phyloP scores from a whole-genome alignment of 2,888 invertebrate genomes.

The Himalopsyche kuldschensis region DNA sequence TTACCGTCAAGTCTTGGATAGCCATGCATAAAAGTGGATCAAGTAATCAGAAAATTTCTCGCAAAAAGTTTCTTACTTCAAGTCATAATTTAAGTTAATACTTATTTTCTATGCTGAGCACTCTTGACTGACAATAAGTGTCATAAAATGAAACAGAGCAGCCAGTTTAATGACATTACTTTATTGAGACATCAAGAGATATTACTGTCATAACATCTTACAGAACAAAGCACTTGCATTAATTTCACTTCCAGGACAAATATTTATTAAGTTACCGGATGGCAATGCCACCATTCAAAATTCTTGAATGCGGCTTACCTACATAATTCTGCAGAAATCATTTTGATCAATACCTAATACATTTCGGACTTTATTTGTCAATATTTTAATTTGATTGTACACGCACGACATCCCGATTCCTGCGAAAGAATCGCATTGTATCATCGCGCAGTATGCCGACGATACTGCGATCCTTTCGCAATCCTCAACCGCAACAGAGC shows the following conservation, averaged over 20 bases:
- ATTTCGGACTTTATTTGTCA: no score
- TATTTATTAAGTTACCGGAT: no score
- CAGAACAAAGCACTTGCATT: background rate
- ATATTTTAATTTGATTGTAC: no score
- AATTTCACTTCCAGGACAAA: background rate
- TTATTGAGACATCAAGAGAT: background rate
- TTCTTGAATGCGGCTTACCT: no score
- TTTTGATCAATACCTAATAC: no score
- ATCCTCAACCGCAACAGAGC: no score
- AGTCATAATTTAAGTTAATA: background rate
- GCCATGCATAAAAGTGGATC: background rate
- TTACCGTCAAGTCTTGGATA: background rate
- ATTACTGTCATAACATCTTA: background rate
- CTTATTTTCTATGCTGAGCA: background rate
- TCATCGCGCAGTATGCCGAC: no score
- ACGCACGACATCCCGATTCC: no score
- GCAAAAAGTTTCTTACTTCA: background rate
- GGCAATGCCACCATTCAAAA: no score
- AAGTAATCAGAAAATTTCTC: background rate
- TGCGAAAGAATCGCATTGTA: no score
- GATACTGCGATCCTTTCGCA: no score
- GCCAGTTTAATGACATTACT: background rate
- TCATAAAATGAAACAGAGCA: background rate
- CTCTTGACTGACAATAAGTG: background rate
- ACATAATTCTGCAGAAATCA: no score